phyloP scores from a whole-genome alignment of 2,888 invertebrate genomes.

The Orthosia gracilis region DNA sequence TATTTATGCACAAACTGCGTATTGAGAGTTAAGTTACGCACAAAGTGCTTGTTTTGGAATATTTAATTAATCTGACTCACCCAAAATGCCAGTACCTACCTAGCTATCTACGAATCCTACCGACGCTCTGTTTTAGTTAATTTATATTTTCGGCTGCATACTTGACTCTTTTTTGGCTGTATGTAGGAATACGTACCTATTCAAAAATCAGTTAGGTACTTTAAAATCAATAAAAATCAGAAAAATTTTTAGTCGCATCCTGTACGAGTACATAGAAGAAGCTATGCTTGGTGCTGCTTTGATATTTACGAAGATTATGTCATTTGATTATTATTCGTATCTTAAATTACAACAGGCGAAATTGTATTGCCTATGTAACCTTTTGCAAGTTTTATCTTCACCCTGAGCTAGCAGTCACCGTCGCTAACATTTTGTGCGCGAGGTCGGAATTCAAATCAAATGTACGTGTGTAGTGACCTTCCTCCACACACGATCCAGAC shows the following conservation, averaged over 20 bases:
- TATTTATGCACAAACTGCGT: constrained; percentile 31
- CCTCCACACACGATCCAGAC: constrained; percentile 81
- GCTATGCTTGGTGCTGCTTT: neutral
- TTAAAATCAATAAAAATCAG: neutral
- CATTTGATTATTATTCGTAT: constrained; percentile 23
- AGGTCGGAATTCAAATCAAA: constrained; percentile 74
- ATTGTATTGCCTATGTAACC: constrained; percentile 23
- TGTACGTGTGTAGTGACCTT: constrained; percentile 75
- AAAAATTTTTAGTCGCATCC: neutral
- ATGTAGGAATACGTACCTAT: neutral
- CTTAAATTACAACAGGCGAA: constrained; percentile 8
- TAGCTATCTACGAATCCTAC: neutral
- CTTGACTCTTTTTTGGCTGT: neutral
- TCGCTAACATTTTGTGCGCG: constrained; percentile 69
- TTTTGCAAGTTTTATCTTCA: constrained; percentile 57
- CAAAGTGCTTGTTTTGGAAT: constrained; percentile 19
- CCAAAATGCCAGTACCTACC: neutral
- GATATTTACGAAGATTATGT: constrained; percentile 14
- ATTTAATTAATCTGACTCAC: constrained; percentile 24
- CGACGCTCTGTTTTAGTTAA: neutral
- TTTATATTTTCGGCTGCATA: neutral
- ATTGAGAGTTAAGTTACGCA: constrained; percentile 32
- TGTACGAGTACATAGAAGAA: neutral
- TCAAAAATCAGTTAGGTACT: too few species aligned
- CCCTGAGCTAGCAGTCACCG: constrained; percentile 59